A percentile compares a stretch with the other conserved stretches of the same genome.
Evolutionary conservation across 2,888 invertebrate genomes (phyloP).

Genomic region (Taphrorychus bicolor): DNA sequence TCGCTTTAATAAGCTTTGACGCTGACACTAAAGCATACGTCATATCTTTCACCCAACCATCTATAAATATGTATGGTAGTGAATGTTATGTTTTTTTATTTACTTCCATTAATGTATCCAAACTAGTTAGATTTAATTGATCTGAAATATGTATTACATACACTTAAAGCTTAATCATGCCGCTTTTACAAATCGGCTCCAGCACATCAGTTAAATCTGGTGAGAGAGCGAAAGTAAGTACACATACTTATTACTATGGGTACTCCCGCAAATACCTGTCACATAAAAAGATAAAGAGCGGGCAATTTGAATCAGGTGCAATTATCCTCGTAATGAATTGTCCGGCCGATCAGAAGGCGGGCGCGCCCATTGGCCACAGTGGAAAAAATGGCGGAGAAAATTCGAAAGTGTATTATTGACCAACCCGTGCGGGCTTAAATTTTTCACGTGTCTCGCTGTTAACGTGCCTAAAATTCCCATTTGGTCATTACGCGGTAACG

Average conservation of each 20-base stretch:
- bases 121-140: background rate
- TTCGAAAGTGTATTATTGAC: background rate
- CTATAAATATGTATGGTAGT: too few species aligned
- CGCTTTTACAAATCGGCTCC: background rate
- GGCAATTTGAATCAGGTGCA: constrained; percentile 4
- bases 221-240: constrained; percentile 2
- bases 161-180: background rate
- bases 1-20: too few species aligned
- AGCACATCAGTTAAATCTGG: background rate
- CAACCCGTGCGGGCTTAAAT: background rate
- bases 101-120: too few species aligned
- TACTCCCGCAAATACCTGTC: constrained; percentile 6
- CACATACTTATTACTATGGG: constrained; percentile 1
- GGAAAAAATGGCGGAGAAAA: constrained; percentile 2
- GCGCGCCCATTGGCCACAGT: background rate
- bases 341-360: background rate
- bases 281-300: background rate
- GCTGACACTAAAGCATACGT: too few species aligned
- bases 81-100: too few species aligned
- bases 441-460: constrained; percentile 5
- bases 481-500: background rate
- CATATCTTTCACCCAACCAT: too few species aligned
- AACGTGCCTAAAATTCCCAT: background rate
- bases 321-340: background rate
- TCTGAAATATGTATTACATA: background rate